These are phyloP conservation scores for Panurus biarmicus DNA, from an alignment of 2,113 vertebrate species.

Conservation along the genomic window DNA sequence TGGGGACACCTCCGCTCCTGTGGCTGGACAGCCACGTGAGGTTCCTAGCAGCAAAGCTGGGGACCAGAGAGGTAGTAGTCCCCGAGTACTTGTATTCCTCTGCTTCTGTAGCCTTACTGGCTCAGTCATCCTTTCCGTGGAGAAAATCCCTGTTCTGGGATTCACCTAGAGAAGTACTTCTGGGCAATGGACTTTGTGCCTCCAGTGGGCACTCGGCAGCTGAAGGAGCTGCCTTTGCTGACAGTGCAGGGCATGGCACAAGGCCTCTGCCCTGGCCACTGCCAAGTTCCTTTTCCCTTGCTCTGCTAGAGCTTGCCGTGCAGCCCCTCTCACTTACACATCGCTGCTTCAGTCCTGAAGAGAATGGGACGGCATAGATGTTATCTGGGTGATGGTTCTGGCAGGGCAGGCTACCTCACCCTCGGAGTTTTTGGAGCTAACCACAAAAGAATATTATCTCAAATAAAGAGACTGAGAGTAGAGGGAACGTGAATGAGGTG, in stretches of 20 bases:
- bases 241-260: neutral
- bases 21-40: neutral
- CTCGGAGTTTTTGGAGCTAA: neutral
- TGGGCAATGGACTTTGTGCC: neutral
- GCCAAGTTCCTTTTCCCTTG: neutral
- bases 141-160: neutral
- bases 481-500: neutral
- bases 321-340: neutral
- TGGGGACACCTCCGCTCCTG: neutral
- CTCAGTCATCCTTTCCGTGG: neutral
- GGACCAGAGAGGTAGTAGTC: neutral
- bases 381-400: neutral
- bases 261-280: neutral
- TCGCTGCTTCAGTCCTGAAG: neutral
- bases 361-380: neutral
- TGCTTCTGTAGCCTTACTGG: neutral
- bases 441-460: neutral
- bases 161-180: neutral
- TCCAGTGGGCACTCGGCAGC: neutral
- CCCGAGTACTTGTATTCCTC: neutral
- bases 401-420: constrained; percentile 2
- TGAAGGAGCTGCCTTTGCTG: neutral
- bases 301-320: neutral
- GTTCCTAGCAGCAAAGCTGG: neutral
- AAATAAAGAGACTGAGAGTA: neutral